A percentile compares a stretch with the other conserved stretches of the same genome.
Evolutionary conservation across 2,113 vertebrate species (phyloP).

Genomic region (Uria lomvia): DNA sequence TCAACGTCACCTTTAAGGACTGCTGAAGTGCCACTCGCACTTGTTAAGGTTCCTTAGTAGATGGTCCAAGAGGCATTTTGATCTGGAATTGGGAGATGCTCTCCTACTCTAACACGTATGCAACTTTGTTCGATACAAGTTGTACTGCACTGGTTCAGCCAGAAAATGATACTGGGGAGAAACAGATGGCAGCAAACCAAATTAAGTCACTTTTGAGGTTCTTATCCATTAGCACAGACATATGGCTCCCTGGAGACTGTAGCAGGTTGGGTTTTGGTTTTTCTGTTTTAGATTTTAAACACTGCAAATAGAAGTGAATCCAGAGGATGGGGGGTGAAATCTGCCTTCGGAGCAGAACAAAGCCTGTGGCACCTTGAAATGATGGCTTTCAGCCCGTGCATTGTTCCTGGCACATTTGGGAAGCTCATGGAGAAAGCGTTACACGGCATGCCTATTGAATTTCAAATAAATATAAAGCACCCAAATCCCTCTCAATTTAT

Average conservation of each 20-base stretch:
- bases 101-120: rapidly evolving
- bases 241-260: neutral
- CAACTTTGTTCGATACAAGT: neutral
- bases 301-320: neutral
- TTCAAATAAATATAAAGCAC: neutral
- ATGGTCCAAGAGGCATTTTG: neutral
- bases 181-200: conserved; percentile 19
- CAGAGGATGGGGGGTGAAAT: neutral
- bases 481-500: conserved; percentile 20
- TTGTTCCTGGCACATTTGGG: neutral
- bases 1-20: rapidly evolving
- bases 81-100: neutral
- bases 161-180: neutral
- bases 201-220: conserved; percentile 12
- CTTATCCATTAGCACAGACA: neutral
- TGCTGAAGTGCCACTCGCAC: neutral
- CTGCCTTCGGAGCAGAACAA: neutral
- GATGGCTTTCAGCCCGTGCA: neutral
- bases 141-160: neutral
- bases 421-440: neutral
- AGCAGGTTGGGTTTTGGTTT: neutral
- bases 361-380: neutral
- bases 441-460: neutral
- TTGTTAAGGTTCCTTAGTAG: neutral
- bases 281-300: conserved; percentile 4